Evolutionary conservation across 2,113 vertebrate genomes (phyloP), one percentile per base, ranked within the genome.

Genomic region (Miniopterus natalensis): DNA sequence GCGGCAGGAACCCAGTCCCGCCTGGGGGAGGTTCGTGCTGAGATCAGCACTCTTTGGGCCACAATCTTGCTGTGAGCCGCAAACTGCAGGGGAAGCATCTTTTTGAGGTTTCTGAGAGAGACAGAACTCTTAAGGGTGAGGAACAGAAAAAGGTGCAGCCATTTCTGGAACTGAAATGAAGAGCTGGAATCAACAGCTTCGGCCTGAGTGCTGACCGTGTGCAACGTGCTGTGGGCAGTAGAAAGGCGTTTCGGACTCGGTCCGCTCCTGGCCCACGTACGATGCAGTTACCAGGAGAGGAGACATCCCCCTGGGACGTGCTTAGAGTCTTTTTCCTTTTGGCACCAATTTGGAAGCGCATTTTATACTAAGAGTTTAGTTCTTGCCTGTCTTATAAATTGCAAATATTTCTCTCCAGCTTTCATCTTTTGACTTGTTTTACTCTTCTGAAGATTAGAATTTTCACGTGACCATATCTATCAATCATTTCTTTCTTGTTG

Each of bases 11-110:
- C 20, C 17, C 61, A 31, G 0, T 68, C 66, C 36, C 1, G 63
- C 78, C 57, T 53, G 9, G n/a, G 84, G 79, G 77, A 92, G 51
- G 10, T 40, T 87, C 80, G 78, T 57, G 92, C 71, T 97, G 95
- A 95, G 68, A 59, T 90, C 94, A 88, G 90, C 92, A 70, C 59
- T 8, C 17, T 6, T 4, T 71, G 74, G 53, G 31, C 91, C 73
- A 40, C 61, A 49, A 89, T 42, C 49, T 77, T 61, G 79, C 92
- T 70, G 51, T 94, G 96, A 95, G 59, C 96, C 95, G 89, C 79
- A 65, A 47, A 68, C 68, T 47, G 66, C 92, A 90, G 80, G 94
- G 94, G 88, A 96, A 96, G 81, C 74, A 78, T 88, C 73, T 94
- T 92, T 81, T 89, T 61, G 88, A 95, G 66, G 80, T 80, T 84